Evolutionary conservation across 1,140 invertebrate species (phyloP), one percentile per base, ranked within the genome.

Genomic region (Liolophura sinensis): DNA sequence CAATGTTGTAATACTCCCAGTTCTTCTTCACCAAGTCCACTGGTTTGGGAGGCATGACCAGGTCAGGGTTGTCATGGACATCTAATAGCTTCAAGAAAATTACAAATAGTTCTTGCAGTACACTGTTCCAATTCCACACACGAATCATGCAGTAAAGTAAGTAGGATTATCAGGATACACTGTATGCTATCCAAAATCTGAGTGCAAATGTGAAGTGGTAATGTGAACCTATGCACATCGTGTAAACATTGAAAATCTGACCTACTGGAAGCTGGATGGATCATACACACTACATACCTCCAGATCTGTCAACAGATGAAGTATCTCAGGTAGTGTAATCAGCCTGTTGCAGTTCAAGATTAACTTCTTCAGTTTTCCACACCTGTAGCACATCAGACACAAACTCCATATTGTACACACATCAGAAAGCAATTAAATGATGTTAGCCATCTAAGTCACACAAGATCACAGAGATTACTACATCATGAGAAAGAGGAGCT

Each of bases 1-100:
- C 97, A 63, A 99, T 97, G 75, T 99, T 99, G 83, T 99, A 99
- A 86, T 94, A 99, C 81, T 97, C 92, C 18, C 94, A 87, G 22
- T 75, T 76, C 3, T 93, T 93, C n/a, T 91, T 88, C 48, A 68
- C 69, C 66, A 81, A 54, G 57, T 84, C 82, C 48, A 88, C 89
- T 0, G 95, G 97, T 86, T 98, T 98, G 16, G 97, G 96, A 0
- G 98, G 97, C 94, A 99, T 97, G 55, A 98, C 90, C 67, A 99
- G 87, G 73, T 98, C 95, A 0, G 95, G 93, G 88, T 99, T 99
- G 72, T 95, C 92, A 71, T 92, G 89, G 46, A 98, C 87, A 87
- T 98, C 95, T 22, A 98, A 86, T 64, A 91, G 90, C 81, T 95
- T 61, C 7, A 74, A 69, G 48, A 31, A 49, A 12, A 62, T 60